Evolutionary conservation across 2,888 invertebrate species (phyloP), one percentile per base, ranked within the genome.

Genomic region (Euplagia quadripunctaria): DNA sequence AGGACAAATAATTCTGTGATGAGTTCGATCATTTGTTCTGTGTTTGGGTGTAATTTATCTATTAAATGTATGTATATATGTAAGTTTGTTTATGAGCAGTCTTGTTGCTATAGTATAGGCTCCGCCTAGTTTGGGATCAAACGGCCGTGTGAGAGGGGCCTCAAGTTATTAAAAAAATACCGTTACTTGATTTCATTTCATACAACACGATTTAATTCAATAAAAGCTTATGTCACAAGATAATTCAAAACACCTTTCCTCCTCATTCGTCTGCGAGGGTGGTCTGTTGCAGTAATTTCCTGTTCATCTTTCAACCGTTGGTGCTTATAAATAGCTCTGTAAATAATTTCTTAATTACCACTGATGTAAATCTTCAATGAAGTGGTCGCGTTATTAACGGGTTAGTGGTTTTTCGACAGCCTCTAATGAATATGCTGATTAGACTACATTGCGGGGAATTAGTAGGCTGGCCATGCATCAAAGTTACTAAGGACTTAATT

Each of bases 351-450:
- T 80, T 82, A 80, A 83, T 83, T 79, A 83, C 77, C 41, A 71
- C 76, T 71, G 80, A 81, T 82, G 81, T 82, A 78, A 82, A 80
- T 82, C 79, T 81, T 78, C 64, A 74, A 76, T 77, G 71, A n/a
- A 79, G 68, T 76, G 81, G 72, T 82, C 82, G 76, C 70, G 80
- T 81, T 82, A 82, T 82, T 82, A 79, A 73, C 70, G 64, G 74
- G 75, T 77, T 82, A 79, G 82, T 77, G 79, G 82, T 82, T 82
- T 82, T 82, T 82, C 79, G 82, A 82, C 79, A 81, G 74, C 68
- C 79, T 69, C 76, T 82, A 82, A 82, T 82, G 82, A 82, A 82
- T 82, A 82, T 82, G 82, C 78, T 82, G 78, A 82, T 82, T 82
- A 81, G 81, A 75, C 72, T 78, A 65, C 70, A 76, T 74, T 74